phyloP scores from a whole-genome alignment of 2,797 vertebrate genomes.

The Huso huso region DNA sequence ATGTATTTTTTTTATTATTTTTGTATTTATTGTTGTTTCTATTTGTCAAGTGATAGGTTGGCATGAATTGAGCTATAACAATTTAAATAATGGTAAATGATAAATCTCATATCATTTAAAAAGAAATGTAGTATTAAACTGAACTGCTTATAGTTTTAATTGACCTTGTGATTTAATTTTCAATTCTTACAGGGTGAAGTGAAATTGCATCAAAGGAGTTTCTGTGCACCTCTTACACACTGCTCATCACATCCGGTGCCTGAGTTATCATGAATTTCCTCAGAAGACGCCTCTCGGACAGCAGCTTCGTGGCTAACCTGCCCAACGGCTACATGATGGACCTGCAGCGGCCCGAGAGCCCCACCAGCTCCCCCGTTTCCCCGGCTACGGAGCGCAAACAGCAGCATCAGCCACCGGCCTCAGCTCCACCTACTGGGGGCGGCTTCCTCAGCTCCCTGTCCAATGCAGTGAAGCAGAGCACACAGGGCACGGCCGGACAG shows the following conservation, averaged over 20 bases:
- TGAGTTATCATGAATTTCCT: constrained; percentile 82
- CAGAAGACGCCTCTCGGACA: constrained; percentile 86
- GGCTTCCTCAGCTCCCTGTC: constrained; percentile 89
- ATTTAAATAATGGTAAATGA: too few species aligned
- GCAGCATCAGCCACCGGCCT: constrained; percentile 45
- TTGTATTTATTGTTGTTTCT: too few species aligned
- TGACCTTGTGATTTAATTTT: too few species aligned
- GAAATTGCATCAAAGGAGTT: too few species aligned
- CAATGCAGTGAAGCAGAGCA: constrained; percentile 80
- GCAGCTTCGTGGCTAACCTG: constrained; percentile 91
- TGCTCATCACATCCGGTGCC: not conserved
- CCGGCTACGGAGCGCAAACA: constrained; percentile 78
- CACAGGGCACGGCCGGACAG: constrained; percentile 62
- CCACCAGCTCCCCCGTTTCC: constrained; percentile 76
- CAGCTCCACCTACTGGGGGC: constrained; percentile 52
- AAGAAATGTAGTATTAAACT: too few species aligned
- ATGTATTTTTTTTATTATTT: too few species aligned
- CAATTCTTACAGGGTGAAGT: too few species aligned
- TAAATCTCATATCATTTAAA: too few species aligned
- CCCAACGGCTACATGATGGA: constrained; percentile 96
- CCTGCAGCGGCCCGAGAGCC: constrained; percentile 76
- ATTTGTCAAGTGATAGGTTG: too few species aligned
- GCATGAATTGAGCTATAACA: too few species aligned
- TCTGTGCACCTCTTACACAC: too few species aligned
- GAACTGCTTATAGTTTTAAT: too few species aligned